These are phyloP conservation scores for Drosophila truncata DNA, from an alignment of 1,140 invertebrate species.

Conservation along the genomic window DNA sequence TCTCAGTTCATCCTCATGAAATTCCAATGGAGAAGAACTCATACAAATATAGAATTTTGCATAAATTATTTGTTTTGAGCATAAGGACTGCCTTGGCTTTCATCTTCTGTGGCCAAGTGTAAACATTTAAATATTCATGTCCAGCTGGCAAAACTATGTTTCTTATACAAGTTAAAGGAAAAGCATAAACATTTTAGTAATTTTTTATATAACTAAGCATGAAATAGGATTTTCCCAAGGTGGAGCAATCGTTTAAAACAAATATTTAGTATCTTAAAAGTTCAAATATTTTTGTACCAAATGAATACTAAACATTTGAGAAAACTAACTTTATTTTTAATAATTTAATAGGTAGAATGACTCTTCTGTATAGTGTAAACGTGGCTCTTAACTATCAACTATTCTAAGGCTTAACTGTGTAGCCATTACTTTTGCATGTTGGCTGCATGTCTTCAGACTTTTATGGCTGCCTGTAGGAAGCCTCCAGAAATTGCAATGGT, in stretches of 20 bases:
- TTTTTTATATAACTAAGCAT: not conserved
- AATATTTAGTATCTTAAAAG: not conserved
- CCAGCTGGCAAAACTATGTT: slow-evolving; percentile 11
- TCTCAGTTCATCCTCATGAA: not conserved
- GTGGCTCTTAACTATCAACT: not conserved
- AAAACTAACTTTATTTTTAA: not conserved
- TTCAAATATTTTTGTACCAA: not conserved
- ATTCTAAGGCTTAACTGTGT: not conserved
- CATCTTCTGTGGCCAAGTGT: not conserved
- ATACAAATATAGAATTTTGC: slow-evolving; percentile 20
- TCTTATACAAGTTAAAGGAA: not conserved
- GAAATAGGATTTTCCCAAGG: not conserved
- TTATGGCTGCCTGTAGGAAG: slow-evolving; percentile 2
- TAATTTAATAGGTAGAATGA: not conserved
- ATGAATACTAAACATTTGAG: not conserved
- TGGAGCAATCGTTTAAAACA: not conserved
- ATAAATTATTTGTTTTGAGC: slow-evolving; percentile 26
- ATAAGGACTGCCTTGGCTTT: not conserved
- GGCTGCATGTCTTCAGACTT: slow-evolving; percentile 14
- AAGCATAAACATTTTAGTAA: not conserved
- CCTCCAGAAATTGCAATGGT: slow-evolving; percentile 34
- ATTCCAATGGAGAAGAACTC: not conserved
- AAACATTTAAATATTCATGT: slow-evolving; percentile 32
- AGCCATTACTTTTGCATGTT: not conserved
- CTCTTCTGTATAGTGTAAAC: not conserved